phyloP scores from a whole-genome alignment of 2,797 vertebrate genomes.

The Myotis daubentonii region DNA sequence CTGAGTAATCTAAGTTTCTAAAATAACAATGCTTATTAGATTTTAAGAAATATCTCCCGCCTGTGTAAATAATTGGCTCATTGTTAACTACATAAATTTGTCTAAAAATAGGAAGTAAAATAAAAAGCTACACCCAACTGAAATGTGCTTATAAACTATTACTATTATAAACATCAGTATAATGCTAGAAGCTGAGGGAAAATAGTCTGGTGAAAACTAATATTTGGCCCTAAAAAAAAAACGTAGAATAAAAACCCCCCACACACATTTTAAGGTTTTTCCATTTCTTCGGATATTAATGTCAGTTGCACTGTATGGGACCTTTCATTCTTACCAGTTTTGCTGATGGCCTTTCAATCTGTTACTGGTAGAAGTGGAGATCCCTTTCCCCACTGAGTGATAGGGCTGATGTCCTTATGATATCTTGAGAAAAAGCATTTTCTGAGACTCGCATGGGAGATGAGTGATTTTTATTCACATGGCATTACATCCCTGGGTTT shows the following conservation, averaged over 20 bases:
- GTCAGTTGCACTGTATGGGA: background rate
- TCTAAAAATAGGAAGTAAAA: constrained; percentile 52
- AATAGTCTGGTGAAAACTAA: background rate
- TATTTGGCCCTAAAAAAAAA: background rate
- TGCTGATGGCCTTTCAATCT: background rate
- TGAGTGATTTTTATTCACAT: background rate
- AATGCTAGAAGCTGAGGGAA: background rate
- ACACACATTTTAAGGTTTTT: background rate
- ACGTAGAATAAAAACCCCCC: background rate
- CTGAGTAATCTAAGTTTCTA: constrained; percentile 40
- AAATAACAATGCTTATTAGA: constrained; percentile 37
- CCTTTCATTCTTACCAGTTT: background rate
- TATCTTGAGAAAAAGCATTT: background rate
- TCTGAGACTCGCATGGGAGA: background rate
- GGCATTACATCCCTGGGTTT: background rate
- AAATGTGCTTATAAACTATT: constrained; percentile 22
- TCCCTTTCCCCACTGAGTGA: background rate
- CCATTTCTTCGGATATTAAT: background rate
- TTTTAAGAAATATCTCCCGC: constrained; percentile 31
- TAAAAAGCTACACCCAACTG: background rate
- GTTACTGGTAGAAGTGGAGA: background rate
- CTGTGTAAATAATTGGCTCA: constrained; percentile 43
- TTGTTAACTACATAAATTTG: constrained; percentile 26
- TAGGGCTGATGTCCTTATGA: background rate
- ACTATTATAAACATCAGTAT: constrained; percentile 8